Base-by-base conservation (phyloP, 2,797 vertebrate species). In the Myioborus melanocephalus region DNA sequence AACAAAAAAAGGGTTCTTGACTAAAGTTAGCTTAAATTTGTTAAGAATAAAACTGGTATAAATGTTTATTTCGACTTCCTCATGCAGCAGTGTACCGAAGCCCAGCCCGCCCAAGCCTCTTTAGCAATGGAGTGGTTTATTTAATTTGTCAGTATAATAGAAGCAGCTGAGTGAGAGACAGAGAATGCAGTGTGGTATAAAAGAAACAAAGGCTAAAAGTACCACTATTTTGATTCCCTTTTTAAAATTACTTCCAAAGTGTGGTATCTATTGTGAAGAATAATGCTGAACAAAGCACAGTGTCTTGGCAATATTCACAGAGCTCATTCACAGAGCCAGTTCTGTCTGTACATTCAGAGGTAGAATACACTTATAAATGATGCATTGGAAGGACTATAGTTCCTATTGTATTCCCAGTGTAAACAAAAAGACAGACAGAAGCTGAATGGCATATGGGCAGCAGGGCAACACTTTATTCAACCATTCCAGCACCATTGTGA, bases 211-310 rank as follows among this genome's bases (percentile, higher is more conserved):
- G 98, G 98, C 98, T 98, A 99, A 98, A 98, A 99, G 98, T 99
- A 98, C 98, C 98, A 98, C 99, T 99, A 99, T 99, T 99, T 99
- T 99, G 99, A 99, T 99, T 99, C 98, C 98, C 98, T 99, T 99
- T 98, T 98, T 98, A 98, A 99, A 99, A 99, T 99, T 98, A 99
- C 99, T 99, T 99, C 99, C 99, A 99, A 99, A 99, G 98, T 99
- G 98, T 98, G 98, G 98, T 98, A 97, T 99, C 99, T 98, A 99
- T 99, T 99, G 99, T 99, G 98, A 98, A 97, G 98, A 98, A 99
- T 98, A 98, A 98, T 98, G 98, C 98, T 97, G 98, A 98, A 99
- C 99, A 99, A 99, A 99, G 98, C 98, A 97, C 98, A 98, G 98
- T 98, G 98, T 98, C 98, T 98, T 98, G 98, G 98, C 98, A 98